Percentiles rank a stretch among this genome's conserved stretches.
These are phyloP conservation scores for Phycodurus eques DNA, from an alignment of 2,113 vertebrate species.

Conservation along the genomic window DNA sequence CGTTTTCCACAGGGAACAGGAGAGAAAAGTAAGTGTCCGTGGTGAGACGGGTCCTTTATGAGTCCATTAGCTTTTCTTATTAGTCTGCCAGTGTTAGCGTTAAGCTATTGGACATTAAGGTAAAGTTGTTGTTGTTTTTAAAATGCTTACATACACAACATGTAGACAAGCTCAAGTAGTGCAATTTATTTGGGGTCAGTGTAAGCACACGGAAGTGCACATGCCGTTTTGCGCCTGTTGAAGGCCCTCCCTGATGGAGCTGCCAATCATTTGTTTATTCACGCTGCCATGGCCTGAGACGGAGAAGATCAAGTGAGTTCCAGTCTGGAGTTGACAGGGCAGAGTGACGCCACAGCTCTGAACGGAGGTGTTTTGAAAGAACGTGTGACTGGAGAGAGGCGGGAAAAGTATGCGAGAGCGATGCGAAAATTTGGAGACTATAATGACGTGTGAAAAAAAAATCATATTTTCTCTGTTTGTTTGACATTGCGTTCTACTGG, in stretches of 20 bases:
- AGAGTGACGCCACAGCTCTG: conserved; percentile 24
- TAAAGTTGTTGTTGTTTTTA: no score
- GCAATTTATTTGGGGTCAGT: conserved; percentile 13
- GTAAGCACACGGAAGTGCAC: not conserved
- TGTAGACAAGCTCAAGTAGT: not conserved
- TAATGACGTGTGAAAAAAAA: conserved; percentile 7
- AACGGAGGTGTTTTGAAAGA: conserved; percentile 22
- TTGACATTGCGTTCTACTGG: conserved; percentile 27
- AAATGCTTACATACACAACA: no score
- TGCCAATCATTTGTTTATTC: conserved; percentile 52
- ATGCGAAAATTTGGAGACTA: conserved; percentile 19
- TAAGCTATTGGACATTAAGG: no score
- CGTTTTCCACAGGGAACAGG: no score
- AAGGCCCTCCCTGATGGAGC: conserved; percentile 32
- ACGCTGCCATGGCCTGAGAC: conserved; percentile 40
- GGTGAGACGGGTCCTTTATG: no score
- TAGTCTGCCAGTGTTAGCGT: no score
- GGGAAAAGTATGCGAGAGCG: conserved; percentile 2
- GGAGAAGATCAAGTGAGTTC: conserved; percentile 28
- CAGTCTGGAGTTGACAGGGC: conserved; percentile 20
- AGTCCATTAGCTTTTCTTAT: no score
- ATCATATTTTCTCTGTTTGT: conserved; percentile 29
- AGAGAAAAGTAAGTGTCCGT: no score
- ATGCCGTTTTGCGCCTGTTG: conserved; percentile 9
- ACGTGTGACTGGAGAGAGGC: not conserved